Evolutionary conservation across 2,113 vertebrate genomes (phyloP).

Genomic region (Thymallus thymallus): DNA sequence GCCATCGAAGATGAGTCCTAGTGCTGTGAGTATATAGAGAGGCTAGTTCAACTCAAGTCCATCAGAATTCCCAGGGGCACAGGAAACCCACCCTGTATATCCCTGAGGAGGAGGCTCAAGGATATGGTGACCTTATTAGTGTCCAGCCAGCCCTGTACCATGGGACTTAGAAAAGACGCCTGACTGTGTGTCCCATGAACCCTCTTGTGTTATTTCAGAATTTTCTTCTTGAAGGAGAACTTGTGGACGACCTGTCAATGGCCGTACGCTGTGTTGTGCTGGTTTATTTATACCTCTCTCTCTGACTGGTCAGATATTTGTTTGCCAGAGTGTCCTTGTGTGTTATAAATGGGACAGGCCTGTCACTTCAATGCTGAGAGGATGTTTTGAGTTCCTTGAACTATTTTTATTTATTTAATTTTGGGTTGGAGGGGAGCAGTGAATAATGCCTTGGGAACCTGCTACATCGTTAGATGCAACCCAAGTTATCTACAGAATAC

Average conservation of each 20-base stretch:
- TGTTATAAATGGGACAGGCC: slow-evolving; percentile 66
- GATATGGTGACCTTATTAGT: not conserved
- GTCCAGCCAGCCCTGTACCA: too few species aligned
- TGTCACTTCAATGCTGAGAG: slow-evolving; percentile 66
- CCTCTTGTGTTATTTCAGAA: slow-evolving; percentile 9
- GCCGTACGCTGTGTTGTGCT: slow-evolving; percentile 24
- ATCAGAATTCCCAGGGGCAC: too few species aligned
- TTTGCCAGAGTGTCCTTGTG: slow-evolving; percentile 62
- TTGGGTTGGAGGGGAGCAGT: slow-evolving; percentile 47
- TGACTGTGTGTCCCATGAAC: not conserved
- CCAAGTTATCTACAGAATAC: slow-evolving; percentile 73
- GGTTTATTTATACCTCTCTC: slow-evolving; percentile 53
- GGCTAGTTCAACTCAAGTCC: too few species aligned
- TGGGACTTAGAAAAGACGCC: not conserved
- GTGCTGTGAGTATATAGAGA: too few species aligned
- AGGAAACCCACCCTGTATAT: not conserved
- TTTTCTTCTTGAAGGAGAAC: slow-evolving; percentile 24
- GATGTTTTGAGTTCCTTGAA: slow-evolving; percentile 66
- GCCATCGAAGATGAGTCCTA: too few species aligned
- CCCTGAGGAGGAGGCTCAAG: slow-evolving; percentile 11
- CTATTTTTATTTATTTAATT: slow-evolving; percentile 69
- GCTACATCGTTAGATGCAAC: slow-evolving; percentile 79
- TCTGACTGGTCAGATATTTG: slow-evolving; percentile 66
- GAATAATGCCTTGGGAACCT: slow-evolving; percentile 72
- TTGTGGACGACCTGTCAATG: slow-evolving; percentile 46